Evolutionary conservation across 2,888 invertebrate species (phyloP).

Genomic region (Melinaea marsaeus): DNA sequence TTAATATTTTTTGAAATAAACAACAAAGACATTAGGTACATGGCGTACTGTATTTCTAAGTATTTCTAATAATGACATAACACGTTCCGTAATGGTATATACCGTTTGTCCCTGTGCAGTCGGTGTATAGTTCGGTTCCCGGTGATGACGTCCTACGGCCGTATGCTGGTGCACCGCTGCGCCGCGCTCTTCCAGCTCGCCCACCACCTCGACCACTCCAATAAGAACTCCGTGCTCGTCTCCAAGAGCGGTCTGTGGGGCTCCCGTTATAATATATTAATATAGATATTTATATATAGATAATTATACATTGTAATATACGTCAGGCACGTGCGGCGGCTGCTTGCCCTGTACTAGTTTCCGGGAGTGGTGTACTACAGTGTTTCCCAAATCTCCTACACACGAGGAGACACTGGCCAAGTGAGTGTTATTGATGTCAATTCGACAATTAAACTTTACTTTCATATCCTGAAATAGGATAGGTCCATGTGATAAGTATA

Average conservation of each 20-base stretch:
- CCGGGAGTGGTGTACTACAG: constrained; percentile 62
- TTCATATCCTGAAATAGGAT: no score
- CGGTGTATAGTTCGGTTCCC: constrained; percentile 90
- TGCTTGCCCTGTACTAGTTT: constrained; percentile 67
- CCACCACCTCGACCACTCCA: constrained; percentile 92
- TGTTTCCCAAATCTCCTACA: constrained; percentile 57
- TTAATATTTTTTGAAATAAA: background rate
- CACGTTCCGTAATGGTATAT: no score
- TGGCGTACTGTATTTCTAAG: no score
- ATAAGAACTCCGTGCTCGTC: constrained; percentile 88
- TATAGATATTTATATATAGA: no score
- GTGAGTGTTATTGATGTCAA: constrained; percentile 37
- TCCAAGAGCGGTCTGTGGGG: constrained; percentile 81
- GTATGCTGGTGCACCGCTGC: constrained; percentile 96
- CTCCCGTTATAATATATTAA: background rate
- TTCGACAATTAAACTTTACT: no score
- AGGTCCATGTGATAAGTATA: no score
- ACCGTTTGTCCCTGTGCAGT: constrained; percentile 53
- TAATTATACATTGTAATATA: background rate
- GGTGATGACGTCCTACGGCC: constrained; percentile 95
- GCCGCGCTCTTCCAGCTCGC: constrained; percentile 96
- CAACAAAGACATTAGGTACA: no score
- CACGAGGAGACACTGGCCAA: constrained; percentile 50
- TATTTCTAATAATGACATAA: no score
- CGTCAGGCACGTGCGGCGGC: constrained; percentile 62